These are phyloP conservation scores for Zapornia atra DNA, from an alignment of 2,113 vertebrate species.

Conservation along the genomic window DNA sequence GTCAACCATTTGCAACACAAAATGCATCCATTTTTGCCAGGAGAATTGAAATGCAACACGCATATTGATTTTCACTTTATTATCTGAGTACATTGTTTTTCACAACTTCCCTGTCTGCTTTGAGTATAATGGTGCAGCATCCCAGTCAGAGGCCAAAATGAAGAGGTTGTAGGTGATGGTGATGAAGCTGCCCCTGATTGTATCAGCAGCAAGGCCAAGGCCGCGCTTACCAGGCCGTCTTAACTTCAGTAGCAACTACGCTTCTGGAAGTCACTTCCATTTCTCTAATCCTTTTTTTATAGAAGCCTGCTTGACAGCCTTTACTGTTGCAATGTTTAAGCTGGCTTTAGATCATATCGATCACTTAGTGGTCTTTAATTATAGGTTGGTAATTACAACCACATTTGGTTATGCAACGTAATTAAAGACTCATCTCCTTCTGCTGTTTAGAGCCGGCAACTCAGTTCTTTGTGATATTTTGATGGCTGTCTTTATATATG, in stretches of 20 bases:
- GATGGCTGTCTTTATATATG: neutral
- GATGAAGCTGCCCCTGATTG: neutral
- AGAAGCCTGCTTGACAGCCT: neutral
- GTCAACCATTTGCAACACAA: neutral
- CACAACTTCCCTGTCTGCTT: neutral
- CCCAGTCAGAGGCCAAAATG: neutral
- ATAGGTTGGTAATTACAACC: neutral
- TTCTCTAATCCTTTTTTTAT: neutral
- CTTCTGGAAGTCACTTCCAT: neutral
- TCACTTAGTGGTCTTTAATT: neutral
- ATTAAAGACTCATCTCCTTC: slow-evolving; percentile 21
- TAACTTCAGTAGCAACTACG: neutral
- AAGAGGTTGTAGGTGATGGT: neutral
- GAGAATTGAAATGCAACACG: neutral
- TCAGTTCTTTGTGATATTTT: neutral
- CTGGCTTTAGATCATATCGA: neutral
- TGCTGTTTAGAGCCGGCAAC: neutral
- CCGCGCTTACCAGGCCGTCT: neutral
- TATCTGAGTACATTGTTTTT: neutral
- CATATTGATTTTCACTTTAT: neutral
- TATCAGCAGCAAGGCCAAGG: neutral
- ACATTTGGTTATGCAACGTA: neutral
- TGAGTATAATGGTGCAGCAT: neutral
- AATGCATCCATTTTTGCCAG: neutral
- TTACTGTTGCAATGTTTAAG: neutral